Evolutionary conservation across 1,140 invertebrate genomes (phyloP).

Genomic region (Meloidogyne floridensis): DNA sequence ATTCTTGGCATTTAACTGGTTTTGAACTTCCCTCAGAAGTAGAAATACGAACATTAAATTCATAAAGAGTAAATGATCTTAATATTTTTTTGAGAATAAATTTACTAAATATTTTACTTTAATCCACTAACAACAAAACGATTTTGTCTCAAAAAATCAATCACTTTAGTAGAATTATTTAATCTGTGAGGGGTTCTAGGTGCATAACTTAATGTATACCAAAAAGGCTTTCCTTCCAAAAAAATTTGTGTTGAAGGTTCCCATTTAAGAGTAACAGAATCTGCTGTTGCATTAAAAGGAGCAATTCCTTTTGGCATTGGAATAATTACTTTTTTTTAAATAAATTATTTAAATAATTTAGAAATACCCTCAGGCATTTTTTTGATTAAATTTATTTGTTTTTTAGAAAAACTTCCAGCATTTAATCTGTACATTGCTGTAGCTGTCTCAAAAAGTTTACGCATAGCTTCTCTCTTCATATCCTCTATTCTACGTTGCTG

Average conservation of each 20-base stretch:
- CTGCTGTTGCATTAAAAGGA: slow-evolving; percentile 62
- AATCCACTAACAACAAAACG: slow-evolving; percentile 55
- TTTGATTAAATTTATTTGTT: slow-evolving; percentile 43
- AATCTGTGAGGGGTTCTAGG: slow-evolving; percentile 35
- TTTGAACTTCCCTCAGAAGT: slow-evolving; percentile 60
- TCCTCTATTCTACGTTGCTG: slow-evolving; percentile 64
- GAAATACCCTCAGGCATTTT: slow-evolving; percentile 8
- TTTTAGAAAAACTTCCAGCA: slow-evolving; percentile 21
- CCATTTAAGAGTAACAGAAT: slow-evolving; percentile 63
- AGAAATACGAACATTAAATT: slow-evolving; percentile 60
- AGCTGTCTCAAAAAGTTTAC: slow-evolving; percentile 64
- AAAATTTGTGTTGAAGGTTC: slow-evolving; percentile 56
- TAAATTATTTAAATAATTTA: background rate
- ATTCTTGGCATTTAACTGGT: slow-evolving; percentile 58
- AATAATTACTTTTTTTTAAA: slow-evolving; percentile 20
- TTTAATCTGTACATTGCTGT: slow-evolving; percentile 52
- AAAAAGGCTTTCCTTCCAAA: slow-evolving; percentile 59
- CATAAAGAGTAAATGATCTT: slow-evolving; percentile 52
- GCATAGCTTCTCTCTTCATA: slow-evolving; percentile 65
- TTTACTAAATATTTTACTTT: slow-evolving; percentile 53
- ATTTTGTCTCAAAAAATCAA: slow-evolving; percentile 62
- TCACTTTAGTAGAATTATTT: slow-evolving; percentile 47
- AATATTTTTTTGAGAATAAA: background rate
- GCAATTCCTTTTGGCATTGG: slow-evolving; percentile 54
- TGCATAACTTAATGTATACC: slow-evolving; percentile 62